Evolutionary conservation across 2,113 vertebrate species (phyloP).

Genomic region (Orientallactaga bullata): DNA sequence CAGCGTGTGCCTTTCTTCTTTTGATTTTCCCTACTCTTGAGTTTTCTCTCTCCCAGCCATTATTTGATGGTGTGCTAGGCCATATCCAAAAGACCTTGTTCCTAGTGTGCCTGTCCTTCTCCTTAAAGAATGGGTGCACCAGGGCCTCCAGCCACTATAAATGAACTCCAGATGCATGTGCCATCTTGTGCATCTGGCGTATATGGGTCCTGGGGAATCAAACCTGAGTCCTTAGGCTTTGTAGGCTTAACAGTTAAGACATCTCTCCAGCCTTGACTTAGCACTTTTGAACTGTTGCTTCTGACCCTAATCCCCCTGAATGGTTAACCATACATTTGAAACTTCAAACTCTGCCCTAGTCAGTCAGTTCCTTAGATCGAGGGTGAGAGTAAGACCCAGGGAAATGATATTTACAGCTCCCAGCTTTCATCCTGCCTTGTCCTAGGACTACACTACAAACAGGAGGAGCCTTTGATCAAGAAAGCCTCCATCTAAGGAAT

Average conservation of each 20-base stretch:
- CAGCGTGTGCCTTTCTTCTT: not conserved
- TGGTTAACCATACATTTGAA: not conserved
- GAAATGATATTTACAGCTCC: not conserved
- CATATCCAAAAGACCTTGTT: not conserved
- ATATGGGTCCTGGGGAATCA: too few relatives aligned
- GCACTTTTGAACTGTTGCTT: not conserved
- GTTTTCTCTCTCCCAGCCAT: not conserved
- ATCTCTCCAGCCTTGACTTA: not conserved
- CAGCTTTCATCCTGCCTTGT: not conserved
- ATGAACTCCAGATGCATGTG: too few relatives aligned
- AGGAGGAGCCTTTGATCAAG: not conserved
- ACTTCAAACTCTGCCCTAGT: not conserved
- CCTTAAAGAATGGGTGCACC: not conserved
- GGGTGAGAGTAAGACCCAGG: not conserved
- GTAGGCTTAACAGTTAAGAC: too few relatives aligned
- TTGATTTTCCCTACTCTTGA: not conserved
- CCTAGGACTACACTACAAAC: conserved; percentile 12
- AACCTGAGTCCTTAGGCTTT: too few relatives aligned
- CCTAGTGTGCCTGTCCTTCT: not conserved
- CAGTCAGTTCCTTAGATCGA: not conserved
- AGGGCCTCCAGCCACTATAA: too few relatives aligned
- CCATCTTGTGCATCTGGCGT: too few relatives aligned
- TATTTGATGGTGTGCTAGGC: not conserved
- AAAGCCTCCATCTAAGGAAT: not conserved
- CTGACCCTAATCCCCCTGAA: not conserved